These are phyloP conservation scores for Cacoxenus indagator DNA, from an alignment of 2,888 invertebrate genomes.

Conservation along the genomic window DNA sequence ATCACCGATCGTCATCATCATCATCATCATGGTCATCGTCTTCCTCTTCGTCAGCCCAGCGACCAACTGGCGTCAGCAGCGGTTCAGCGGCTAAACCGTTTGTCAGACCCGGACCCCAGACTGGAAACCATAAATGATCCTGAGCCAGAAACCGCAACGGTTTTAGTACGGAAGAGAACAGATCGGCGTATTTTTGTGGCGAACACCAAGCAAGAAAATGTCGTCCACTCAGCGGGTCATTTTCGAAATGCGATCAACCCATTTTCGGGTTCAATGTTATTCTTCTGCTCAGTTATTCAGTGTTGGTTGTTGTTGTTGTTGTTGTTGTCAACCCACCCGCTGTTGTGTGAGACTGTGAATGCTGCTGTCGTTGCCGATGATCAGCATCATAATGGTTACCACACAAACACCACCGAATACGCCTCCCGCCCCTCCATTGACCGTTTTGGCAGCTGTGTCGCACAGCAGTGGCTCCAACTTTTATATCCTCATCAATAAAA, in stretches of 20 bases:
- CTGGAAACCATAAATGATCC: constrained; percentile 42
- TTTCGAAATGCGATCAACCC: constrained; percentile 38
- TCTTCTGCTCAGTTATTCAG: neutral
- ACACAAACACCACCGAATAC: constrained; percentile 35
- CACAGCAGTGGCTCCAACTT: constrained; percentile 37
- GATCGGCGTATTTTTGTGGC: constrained; percentile 14
- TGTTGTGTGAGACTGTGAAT: constrained; percentile 40
- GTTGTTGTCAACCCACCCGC: constrained; percentile 45
- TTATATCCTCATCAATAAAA: constrained; percentile 64
- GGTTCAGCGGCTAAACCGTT: neutral
- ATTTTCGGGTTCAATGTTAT: constrained; percentile 13
- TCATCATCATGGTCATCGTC: too few relatives aligned
- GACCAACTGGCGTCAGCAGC: neutral
- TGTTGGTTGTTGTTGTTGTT: neutral
- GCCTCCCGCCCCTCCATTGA: neutral
- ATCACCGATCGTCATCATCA: constrained; percentile 9
- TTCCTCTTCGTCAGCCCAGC: neutral
- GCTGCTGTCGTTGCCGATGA: constrained; percentile 11
- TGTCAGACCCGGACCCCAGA: neutral
- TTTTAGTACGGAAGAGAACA: neutral
- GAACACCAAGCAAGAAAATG: constrained; percentile 49
- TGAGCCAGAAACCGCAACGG: constrained; percentile 41
- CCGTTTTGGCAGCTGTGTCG: constrained; percentile 22
- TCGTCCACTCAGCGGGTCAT: constrained; percentile 64
- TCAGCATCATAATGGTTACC: constrained; percentile 49